phyloP scores from a whole-genome alignment of 2,797 vertebrate genomes.

The Streptopelia turtur region DNA sequence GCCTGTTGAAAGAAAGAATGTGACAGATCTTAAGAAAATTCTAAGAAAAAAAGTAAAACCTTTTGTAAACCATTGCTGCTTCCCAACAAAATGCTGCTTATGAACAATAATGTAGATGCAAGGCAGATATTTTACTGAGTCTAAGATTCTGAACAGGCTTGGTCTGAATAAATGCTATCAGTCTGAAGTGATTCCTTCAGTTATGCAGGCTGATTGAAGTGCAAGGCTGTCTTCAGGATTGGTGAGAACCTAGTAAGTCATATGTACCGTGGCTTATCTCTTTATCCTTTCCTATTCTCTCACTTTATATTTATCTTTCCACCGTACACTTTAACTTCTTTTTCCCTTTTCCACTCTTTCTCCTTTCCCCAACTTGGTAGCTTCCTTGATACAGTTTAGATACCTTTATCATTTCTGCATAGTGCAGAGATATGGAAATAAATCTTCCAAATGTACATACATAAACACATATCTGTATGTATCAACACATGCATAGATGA shows the following conservation, averaged over 20 bases:
- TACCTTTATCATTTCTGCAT: background rate
- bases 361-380: background rate
- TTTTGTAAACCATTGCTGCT: slow-evolving; percentile 59
- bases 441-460: background rate
- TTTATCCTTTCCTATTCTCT: background rate
- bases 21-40: slow-evolving; percentile 60
- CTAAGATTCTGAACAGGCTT: slow-evolving; percentile 10
- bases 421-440: background rate
- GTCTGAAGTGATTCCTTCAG: slow-evolving; percentile 12
- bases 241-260: background rate
- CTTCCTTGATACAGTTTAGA: background rate
- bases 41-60: background rate
- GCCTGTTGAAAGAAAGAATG: slow-evolving; percentile 68
- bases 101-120: background rate
- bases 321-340: background rate
- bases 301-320: background rate
- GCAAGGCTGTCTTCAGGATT: background rate
- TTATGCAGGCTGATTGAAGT: background rate
- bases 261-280: background rate
- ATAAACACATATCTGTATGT: background rate
- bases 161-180: background rate
- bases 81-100: slow-evolving; percentile 32
- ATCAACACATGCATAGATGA: background rate
- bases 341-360: background rate
- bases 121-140: slow-evolving; percentile 34